phyloP scores from a whole-genome alignment of 2,113 vertebrate species.

The Plecturocebus donacophilus region DNA sequence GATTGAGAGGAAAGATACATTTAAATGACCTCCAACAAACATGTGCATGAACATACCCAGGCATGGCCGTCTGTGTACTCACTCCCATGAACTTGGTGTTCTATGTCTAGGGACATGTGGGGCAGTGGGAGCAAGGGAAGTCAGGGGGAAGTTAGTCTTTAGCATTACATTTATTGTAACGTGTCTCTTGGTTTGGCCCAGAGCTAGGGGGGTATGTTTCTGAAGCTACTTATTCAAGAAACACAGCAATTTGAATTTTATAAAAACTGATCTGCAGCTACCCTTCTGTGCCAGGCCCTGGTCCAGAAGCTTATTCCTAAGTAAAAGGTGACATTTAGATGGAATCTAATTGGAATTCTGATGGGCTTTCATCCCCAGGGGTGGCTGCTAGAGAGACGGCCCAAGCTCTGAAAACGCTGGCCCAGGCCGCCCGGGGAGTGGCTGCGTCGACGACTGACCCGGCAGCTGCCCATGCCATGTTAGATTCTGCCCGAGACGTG shows the following conservation, averaged over 20 bases:
- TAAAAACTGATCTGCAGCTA: background rate
- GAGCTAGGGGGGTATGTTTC: background rate
- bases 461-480: constrained; percentile 92
- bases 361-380: constrained; percentile 82
- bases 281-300: background rate
- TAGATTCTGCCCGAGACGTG: constrained; percentile 96
- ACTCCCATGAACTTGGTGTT: background rate
- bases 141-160: background rate
- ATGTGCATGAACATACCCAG: too few relatives aligned
- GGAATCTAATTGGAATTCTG: background rate
- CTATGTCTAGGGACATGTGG: background rate
- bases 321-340: background rate
- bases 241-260: background rate
- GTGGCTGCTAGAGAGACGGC: constrained; percentile 98
- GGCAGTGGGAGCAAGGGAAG: background rate
- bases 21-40: background rate
- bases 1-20: background rate
- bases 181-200: background rate
- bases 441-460: constrained; percentile 95
- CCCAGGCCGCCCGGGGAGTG: constrained; percentile 96
- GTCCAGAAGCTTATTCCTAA: background rate
- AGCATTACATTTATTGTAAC: background rate
- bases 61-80: background rate
- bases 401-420: constrained; percentile 95
- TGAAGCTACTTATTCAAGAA: background rate